phyloP scores from a whole-genome alignment of 1,140 invertebrate genomes.

The Arion vulgaris region DNA sequence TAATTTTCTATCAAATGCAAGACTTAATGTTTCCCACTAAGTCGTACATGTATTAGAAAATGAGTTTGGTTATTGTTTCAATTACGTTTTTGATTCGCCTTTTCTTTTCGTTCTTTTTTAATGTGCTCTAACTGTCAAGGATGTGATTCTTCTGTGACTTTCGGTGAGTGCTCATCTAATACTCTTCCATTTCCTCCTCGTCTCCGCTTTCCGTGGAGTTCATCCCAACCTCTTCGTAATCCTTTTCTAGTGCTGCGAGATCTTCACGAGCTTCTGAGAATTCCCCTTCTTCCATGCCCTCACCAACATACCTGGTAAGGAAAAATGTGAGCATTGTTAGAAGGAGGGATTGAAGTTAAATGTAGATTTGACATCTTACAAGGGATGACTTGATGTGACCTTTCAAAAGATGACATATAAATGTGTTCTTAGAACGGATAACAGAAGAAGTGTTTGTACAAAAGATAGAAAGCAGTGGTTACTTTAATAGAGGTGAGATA shows the following conservation, averaged over 20 bases:
- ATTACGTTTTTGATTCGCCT: neutral
- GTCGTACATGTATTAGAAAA: neutral
- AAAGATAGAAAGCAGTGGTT: too few species aligned
- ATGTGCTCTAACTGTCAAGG: neutral
- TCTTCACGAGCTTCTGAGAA: constrained; percentile 75
- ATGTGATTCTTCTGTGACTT: neutral
- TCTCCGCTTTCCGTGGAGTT: constrained; percentile 57
- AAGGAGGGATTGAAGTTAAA: too few species aligned
- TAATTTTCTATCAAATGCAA: neutral
- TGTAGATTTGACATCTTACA: too few species aligned
- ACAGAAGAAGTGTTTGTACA: too few species aligned
- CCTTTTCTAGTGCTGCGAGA: constrained; percentile 14
- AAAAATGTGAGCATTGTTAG: neutral
- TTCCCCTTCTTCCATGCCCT: constrained; percentile 85
- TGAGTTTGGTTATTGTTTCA: neutral
- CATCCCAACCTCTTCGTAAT: constrained; percentile 81
- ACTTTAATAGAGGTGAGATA: too few species aligned
- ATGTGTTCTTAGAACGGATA: too few species aligned
- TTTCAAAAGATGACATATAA: too few species aligned
- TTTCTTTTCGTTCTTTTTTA: neutral
- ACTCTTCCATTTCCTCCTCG: constrained; percentile 9
- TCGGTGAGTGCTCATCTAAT: neutral
- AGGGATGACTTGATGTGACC: too few species aligned
- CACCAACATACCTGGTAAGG: constrained; percentile 79
- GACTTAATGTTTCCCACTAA: neutral